Evolutionary conservation across 35 echinoderm and acorn worm genomes (phyloP).

Genomic region (Lytechinus variegatus): DNA sequence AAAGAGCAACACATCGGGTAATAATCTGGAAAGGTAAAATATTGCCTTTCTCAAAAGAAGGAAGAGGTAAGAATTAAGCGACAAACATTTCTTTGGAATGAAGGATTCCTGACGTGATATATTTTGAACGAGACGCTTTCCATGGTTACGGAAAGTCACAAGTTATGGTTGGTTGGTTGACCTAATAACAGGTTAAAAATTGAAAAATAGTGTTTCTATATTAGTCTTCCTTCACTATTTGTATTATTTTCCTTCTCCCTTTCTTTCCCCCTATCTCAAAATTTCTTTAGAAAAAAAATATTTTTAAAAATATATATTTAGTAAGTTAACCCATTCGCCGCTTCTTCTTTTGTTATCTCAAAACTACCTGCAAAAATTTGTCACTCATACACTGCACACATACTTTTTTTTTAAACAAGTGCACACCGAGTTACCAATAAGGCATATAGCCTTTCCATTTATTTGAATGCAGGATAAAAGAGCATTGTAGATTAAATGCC

Average conservation of each 20-base stretch:
- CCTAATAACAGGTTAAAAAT: constrained; percentile 15
- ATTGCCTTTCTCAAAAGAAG: neutral
- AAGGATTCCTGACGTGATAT: constrained; percentile 33
- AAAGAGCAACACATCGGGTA: constrained; percentile 24
- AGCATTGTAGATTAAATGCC: too few relatives aligned
- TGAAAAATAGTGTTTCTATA: neutral
- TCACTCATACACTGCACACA: too few relatives aligned
- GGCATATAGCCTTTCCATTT: too few relatives aligned
- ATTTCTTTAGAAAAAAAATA: too few relatives aligned
- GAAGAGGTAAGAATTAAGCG: constrained; percentile 18
- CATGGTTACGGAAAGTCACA: neutral
- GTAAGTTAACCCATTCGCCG: neutral
- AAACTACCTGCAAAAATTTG: too few relatives aligned
- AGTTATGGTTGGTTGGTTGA: neutral
- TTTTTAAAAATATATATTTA: too few relatives aligned
- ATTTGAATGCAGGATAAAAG: too few relatives aligned
- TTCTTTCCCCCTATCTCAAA: neutral
- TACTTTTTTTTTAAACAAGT: too few relatives aligned
- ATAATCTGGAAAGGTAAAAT: constrained; percentile 30
- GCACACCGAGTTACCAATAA: too few relatives aligned
- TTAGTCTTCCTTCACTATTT: neutral
- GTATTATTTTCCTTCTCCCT: neutral
- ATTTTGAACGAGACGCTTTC: neutral
- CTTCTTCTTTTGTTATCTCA: neutral
- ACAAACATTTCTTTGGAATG: constrained; percentile 30